These are phyloP conservation scores for Mus minutoides DNA, from an alignment of 2,797 vertebrate genomes.

Conservation along the genomic window DNA sequence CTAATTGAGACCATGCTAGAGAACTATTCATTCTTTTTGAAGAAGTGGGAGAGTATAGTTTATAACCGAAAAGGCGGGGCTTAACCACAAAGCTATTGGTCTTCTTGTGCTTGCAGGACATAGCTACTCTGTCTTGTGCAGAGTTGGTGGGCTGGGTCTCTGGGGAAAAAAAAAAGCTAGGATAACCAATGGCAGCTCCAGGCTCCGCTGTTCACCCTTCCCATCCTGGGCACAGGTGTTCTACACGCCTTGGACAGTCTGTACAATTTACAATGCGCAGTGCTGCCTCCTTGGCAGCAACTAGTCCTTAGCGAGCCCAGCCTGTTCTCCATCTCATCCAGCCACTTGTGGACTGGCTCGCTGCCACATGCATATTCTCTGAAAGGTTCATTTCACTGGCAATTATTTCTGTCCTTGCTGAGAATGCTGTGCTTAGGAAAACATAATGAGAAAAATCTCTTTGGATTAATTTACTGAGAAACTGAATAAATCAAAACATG, in stretches of 20 bases:
- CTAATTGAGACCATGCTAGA: background rate
- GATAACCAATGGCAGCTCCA: background rate
- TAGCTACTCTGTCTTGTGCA: background rate
- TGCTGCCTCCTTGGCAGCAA: background rate
- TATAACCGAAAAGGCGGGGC: background rate
- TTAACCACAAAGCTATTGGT: background rate
- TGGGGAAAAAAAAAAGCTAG: background rate
- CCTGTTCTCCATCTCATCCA: constrained; percentile 51
- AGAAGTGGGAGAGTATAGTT: background rate
- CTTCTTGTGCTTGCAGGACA: background rate
- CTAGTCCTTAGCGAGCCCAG: constrained; percentile 13
- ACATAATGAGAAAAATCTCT: constrained; percentile 75
- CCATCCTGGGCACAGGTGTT: background rate
- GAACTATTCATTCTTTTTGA: background rate
- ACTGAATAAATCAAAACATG: constrained; percentile 67
- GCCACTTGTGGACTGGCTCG: constrained; percentile 11
- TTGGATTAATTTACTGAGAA: constrained; percentile 76
- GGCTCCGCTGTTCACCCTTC: background rate
- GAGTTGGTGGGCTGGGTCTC: background rate
- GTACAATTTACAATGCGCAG: background rate
- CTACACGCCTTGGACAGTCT: background rate
- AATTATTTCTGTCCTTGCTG: constrained; percentile 67
- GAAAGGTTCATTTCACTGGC: constrained; percentile 66
- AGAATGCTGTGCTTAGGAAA: constrained; percentile 72
- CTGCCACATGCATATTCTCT: background rate